Base-by-base conservation (phyloP, 2,888 invertebrate genomes). In the Hecatera dysodea region DNA sequence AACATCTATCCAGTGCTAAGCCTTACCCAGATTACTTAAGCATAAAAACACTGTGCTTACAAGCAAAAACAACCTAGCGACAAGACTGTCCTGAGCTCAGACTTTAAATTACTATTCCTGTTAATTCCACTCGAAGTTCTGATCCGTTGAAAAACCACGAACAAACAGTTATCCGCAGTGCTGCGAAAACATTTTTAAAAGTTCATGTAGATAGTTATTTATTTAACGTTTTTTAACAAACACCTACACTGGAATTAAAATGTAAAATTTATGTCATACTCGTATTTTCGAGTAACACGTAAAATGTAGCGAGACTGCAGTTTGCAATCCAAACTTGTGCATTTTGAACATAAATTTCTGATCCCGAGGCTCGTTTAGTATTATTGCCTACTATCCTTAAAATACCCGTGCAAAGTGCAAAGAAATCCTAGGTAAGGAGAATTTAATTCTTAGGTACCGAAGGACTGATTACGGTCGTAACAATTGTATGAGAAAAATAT, bases 261-360 rank as follows among this genome's bases (percentile, higher is more conserved):
- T 81, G 70, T 69, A 67, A 75, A 75, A 81, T 78, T 75, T 69
- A 72, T 67, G 57, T 56, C 27, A 39, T 27, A 52, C 71, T 70
- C 53, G 55, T 39, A 67, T 55, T 61, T 67, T 53, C 39, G 69
- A 29, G 66, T 72, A 60, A 67, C 78, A 69, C 67, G 74, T 74
- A 76, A 83, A 74, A 83, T 82, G 63, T 64, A 66, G 74, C 69
- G 70, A 70, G 69, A 78, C 52, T 80, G 78, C 81, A 83, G 74
- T 79, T 80, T 71, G 74, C 77, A 82, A 67, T 75, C 82, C 73
- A 75, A 85, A 87, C 83, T 86, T 85, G 65, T 67, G 68, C 67
- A 78, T 84, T 86, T 83, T 65, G 71, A 77, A 81, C 86, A 83
- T 85, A 85, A 86, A 81, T 81, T 80, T 60, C 80, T 84, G 81